Conservation (phyloP, 2,113 vertebrate genomes). For the Clarias magur region DNA sequence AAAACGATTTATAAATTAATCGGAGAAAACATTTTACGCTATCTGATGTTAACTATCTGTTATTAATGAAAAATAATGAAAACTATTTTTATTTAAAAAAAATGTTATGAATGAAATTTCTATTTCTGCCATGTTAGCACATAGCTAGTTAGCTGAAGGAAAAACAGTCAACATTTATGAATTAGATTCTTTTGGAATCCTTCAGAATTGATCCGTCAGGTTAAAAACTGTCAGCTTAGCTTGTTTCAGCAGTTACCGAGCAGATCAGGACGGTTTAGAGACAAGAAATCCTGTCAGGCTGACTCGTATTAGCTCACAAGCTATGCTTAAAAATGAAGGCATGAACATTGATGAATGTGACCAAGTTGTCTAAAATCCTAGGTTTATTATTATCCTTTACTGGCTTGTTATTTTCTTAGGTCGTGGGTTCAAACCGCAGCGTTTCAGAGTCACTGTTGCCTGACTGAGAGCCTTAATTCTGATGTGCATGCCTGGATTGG, state of each 20-base stretch:
- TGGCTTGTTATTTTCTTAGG: background rate
- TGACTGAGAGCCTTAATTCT: background rate
- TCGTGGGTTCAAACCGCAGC: background rate
- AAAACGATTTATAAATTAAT: background rate
- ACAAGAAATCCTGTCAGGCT: background rate
- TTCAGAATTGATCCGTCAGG: background rate
- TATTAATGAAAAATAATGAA: background rate
- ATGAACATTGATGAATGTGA: background rate
- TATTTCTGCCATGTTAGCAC: background rate
- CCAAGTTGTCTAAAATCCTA: background rate
- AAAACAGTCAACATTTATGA: background rate
- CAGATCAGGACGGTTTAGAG: background rate
- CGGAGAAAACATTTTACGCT: background rate
- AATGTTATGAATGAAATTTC: background rate
- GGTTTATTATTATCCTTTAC: background rate
- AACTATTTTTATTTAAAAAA: too few relatives aligned
- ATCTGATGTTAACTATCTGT: background rate
- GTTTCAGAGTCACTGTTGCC: background rate
- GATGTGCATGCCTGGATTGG: background rate
- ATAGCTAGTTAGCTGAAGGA: background rate
- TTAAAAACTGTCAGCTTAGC: background rate
- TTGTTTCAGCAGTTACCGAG: background rate
- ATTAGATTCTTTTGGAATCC: background rate
- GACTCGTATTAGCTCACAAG: background rate
- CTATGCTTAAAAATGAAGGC: background rate